Base-by-base conservation (phyloP, 2,113 vertebrate genomes). In the Lethenteron reissneri region DNA sequence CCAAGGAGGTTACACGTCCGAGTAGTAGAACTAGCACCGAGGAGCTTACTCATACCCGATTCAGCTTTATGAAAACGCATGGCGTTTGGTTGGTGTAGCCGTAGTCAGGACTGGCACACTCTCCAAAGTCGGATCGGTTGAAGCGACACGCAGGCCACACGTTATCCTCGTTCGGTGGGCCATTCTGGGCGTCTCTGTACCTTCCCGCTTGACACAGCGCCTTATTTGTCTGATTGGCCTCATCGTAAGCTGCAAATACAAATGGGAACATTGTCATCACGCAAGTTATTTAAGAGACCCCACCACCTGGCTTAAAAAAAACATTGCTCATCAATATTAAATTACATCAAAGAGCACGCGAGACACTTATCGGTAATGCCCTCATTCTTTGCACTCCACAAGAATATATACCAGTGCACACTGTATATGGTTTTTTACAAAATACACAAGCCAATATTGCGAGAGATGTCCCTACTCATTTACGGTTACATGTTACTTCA, bases 1-100 rank as follows among this genome's bases (percentile, higher is more conserved):
- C 6, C 41, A 41, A 41, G 41, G 41, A 41, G 41, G 41, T 41
- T 41, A 41, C 41, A 41, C 41, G 41, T 41, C 41, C 41, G 4
- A 7, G 41, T 41, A 7, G 41, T 41, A 6, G 5, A 41, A 41
- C 41, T 4, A 41, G 5, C 41, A 7, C 41, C 41, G 41, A 41
- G 41, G 57, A 76, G 17, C 9, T 71, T 57, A 59, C 73, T 83
- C 87, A 81, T 85, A 97, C 92, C 81, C 91, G 85, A 80, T 97
- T 97, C 86, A 97, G 84, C 80, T 96, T 97, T 75, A 97, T 83
- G 77, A 94, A 80, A 73, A 97, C 76, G 13, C 92, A 97, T 10
- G 92, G 92, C 58, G 78, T 79, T 73, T 89, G 89, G 72, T 79
- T 82, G 72, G 83, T 79, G 75, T 94, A 97, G 70, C 90, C 92